Evolutionary conservation across 2,113 vertebrate species (phyloP).

Genomic region (Morphnarchus princeps): DNA sequence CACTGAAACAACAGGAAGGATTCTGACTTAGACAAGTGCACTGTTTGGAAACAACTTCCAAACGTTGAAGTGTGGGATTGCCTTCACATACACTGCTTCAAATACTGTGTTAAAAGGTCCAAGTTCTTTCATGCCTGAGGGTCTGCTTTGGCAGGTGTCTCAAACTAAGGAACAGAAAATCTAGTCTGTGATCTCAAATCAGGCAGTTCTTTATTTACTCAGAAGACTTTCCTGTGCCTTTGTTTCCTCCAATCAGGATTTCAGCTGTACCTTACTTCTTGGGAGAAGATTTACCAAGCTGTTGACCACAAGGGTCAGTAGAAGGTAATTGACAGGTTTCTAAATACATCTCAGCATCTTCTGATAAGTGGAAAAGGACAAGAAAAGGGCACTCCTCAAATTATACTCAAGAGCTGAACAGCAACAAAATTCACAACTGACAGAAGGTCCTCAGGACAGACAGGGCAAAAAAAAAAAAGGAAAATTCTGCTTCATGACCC

Average conservation of each 20-base stretch:
- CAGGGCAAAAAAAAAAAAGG: rapidly evolving
- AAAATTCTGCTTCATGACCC: not conserved
- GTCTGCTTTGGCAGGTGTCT: not conserved
- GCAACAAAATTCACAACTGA: not conserved
- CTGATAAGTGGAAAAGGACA: not conserved
- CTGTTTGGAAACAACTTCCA: not conserved
- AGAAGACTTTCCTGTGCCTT: not conserved
- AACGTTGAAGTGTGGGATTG: not conserved
- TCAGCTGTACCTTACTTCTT: not conserved
- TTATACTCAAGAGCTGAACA: not conserved
- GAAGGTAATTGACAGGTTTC: not conserved
- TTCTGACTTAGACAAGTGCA: not conserved
- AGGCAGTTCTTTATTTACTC: not conserved
- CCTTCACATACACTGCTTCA: not conserved
- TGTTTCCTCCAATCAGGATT: not conserved
- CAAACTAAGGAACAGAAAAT: not conserved
- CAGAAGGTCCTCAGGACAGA: not conserved
- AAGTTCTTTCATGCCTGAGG: not conserved
- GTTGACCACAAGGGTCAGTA: not conserved
- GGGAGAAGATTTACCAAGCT: not conserved
- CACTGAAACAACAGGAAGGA: not conserved
- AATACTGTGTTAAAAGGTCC: not conserved
- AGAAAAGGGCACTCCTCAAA: not conserved
- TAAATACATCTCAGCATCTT: not conserved
- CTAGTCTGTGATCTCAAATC: not conserved